Evolutionary conservation across 2,113 vertebrate genomes (phyloP).

Genomic region (Tapirus terrestris): DNA sequence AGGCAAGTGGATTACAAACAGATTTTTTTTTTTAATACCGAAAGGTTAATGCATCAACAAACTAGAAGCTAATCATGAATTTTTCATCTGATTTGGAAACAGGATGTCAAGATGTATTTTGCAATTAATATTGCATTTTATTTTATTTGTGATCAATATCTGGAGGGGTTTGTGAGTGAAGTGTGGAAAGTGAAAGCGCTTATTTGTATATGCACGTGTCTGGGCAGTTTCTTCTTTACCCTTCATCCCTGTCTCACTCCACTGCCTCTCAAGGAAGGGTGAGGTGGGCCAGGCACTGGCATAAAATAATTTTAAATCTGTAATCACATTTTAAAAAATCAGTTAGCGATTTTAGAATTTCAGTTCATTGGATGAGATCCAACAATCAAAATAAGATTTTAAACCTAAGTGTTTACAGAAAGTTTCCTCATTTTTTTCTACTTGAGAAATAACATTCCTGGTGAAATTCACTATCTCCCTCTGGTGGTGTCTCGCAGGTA

Average conservation of each 20-base stretch:
- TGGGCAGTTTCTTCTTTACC: background rate
- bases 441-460: background rate
- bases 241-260: too few relatives aligned
- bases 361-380: background rate
- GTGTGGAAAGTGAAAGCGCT: background rate
- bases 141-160: background rate
- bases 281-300: background rate
- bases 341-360: background rate
- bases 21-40: background rate
- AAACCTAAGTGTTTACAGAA: background rate
- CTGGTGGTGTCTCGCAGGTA: constrained; percentile 62
- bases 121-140: constrained; percentile 25
- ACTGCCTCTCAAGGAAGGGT: background rate
- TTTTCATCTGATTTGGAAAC: constrained; percentile 54
- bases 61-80: background rate
- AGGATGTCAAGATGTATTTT: constrained; percentile 33
- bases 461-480: constrained; percentile 74
- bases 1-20: background rate
- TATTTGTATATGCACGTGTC: rapidly evolving
- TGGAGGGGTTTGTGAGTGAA: background rate
- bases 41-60: background rate
- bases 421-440: background rate
- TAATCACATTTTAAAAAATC: constrained; percentile 37
- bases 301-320: constrained; percentile 5
- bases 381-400: background rate